Evolutionary conservation across 2,797 vertebrate genomes (phyloP).

Genomic region (Todus mexicanus): DNA sequence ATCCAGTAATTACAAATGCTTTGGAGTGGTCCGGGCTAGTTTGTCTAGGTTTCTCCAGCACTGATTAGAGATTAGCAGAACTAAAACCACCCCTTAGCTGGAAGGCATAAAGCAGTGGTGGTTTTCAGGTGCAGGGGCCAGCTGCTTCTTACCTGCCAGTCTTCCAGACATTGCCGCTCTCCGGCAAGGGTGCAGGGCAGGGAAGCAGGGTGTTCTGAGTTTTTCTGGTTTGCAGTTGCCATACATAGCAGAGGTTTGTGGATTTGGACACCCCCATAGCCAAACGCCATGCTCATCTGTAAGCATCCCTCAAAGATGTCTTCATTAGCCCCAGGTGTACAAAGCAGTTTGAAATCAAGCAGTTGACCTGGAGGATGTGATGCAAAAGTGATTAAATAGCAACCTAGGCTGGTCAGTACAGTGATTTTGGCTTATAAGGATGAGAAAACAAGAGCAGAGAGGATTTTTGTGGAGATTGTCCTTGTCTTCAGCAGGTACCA

Average conservation of each 20-base stretch:
- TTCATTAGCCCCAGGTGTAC: not conserved
- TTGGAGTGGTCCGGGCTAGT: conserved; percentile 6
- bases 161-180: not conserved
- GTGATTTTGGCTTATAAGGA: not conserved
- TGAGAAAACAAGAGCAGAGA: not conserved
- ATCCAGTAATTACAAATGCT: conserved; percentile 13
- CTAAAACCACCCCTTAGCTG: not conserved
- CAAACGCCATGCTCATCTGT: not conserved
- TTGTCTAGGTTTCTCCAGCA: conserved; percentile 34
- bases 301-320: not conserved
- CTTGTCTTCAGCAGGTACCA: conserved; percentile 7
- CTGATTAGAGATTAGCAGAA: conserved; percentile 40
- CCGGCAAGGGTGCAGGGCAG: not conserved
- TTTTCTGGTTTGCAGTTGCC: not conserved
- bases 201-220: not conserved
- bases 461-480: not conserved
- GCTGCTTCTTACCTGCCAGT: not conserved
- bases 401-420: not conserved
- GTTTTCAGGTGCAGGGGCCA: not conserved
- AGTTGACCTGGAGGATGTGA: not conserved
- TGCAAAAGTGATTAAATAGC: not conserved
- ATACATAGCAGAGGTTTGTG: not conserved
- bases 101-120: not conserved
- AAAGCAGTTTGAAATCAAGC: not conserved
- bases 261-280: not conserved